These are phyloP conservation scores for Dynastes maya DNA, from an alignment of 2,888 invertebrate genomes.

Conservation along the genomic window DNA sequence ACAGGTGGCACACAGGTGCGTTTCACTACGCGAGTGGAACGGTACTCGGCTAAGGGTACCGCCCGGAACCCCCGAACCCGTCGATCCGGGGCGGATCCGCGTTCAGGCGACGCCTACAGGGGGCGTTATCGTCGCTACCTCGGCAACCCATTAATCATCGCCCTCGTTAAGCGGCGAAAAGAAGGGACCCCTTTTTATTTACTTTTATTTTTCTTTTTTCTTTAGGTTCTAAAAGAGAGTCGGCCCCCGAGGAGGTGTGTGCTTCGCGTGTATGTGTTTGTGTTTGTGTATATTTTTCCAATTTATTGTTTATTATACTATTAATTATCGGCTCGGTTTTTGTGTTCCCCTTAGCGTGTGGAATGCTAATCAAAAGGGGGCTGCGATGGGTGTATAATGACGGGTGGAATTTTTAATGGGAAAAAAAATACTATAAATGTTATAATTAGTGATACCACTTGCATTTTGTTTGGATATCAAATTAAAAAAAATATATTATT, in stretches of 20 bases:
- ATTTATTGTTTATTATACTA: conserved; percentile 43
- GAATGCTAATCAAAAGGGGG: background rate
- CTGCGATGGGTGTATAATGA: no score
- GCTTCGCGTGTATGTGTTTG: background rate
- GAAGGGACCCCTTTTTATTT: conserved; percentile 38
- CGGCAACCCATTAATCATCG: conserved; percentile 63
- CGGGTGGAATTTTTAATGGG: no score
- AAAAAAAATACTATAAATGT: no score
- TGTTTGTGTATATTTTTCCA: conserved; percentile 25
- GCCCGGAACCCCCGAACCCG: conserved; percentile 61
- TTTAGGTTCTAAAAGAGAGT: background rate
- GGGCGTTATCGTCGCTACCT: conserved; percentile 52
- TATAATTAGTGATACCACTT: no score
- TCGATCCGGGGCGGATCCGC: conserved; percentile 49
- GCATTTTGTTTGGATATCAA: no score
- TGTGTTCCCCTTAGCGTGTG: background rate
- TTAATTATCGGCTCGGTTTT: conserved; percentile 33
- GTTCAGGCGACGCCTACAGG: conserved; percentile 61
- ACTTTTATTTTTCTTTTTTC: background rate
- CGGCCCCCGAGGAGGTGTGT: background rate
- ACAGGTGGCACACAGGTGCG: conserved; percentile 59
- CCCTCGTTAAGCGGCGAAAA: conserved; percentile 61
- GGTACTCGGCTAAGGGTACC: conserved; percentile 56
- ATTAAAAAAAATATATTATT: no score
- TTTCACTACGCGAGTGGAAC: conserved; percentile 55